Percentiles rank a stretch among this genome's conserved stretches.
These are phyloP conservation scores for Habroteleia sp. DNA, from an alignment of 2,888 invertebrate genomes.

Conservation along the genomic window DNA sequence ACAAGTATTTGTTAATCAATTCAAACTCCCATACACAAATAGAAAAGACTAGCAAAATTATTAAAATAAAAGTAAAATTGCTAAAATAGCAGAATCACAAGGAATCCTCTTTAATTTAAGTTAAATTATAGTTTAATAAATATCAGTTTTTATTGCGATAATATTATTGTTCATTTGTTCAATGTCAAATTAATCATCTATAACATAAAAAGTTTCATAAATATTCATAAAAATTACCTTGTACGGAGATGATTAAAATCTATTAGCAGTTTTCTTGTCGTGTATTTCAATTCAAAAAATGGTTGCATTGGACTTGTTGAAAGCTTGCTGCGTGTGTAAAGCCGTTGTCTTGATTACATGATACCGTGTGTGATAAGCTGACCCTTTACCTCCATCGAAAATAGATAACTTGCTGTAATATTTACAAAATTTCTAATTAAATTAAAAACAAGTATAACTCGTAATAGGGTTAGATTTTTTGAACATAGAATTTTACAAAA, in stretches of 20 bases:
- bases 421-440: constrained; percentile 1
- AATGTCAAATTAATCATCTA: no score
- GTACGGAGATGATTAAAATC: constrained; percentile 24
- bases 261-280: constrained; percentile 19
- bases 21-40: constrained; percentile 76
- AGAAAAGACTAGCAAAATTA: constrained; percentile 9
- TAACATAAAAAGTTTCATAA: no score
- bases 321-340: constrained; percentile 67
- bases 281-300: constrained; percentile 9
- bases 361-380: constrained; percentile 66
- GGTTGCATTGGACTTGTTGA: constrained; percentile 40
- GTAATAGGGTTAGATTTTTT: no score
- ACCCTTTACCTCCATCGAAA: constrained; percentile 77
- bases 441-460: neutral
- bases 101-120: no score
- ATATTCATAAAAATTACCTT: constrained; percentile 47
- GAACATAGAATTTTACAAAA: no score
- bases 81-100: no score
- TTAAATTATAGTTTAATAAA: no score
- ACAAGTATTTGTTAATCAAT: constrained; percentile 70
- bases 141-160: no score
- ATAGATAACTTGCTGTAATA: constrained; percentile 74
- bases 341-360: constrained; percentile 66
- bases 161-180: no score
- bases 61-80: neutral